Evolutionary conservation across 2,797 vertebrate genomes (phyloP).

Genomic region (Chromis chromis): DNA sequence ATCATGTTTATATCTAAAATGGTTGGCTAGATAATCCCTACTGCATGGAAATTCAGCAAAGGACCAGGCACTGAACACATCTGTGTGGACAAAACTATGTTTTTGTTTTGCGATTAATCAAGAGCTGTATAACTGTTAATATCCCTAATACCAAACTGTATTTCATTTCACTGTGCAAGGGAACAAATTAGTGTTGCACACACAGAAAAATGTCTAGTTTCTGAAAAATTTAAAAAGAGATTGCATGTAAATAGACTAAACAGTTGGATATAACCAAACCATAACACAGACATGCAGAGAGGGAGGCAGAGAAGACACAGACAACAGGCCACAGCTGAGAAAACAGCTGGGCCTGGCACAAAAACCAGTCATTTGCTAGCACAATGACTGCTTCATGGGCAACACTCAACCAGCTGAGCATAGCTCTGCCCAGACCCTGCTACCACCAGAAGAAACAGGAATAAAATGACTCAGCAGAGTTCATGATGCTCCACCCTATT

Average conservation of each 20-base stretch:
- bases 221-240: slow-evolving; percentile 1
- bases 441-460: slow-evolving; percentile 26
- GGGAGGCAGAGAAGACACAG: slow-evolving; percentile 19
- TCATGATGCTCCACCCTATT: slow-evolving; percentile 29
- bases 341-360: slow-evolving; percentile 67
- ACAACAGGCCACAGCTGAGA: slow-evolving; percentile 58
- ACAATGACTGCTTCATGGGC: slow-evolving; percentile 57
- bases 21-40: background rate
- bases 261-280: background rate
- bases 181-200: background rate
- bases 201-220: slow-evolving; percentile 3
- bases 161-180: background rate
- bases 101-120: background rate
- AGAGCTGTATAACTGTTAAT: background rate
- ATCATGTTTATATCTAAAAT: background rate
- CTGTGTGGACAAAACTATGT: background rate
- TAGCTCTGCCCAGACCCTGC: slow-evolving; percentile 26
- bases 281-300: background rate
- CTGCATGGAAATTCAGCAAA: background rate
- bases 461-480: slow-evolving; percentile 4
- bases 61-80: background rate
- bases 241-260: background rate
- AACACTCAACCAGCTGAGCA: slow-evolving; percentile 47
- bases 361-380: slow-evolving; percentile 55
- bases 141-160: background rate